Evolutionary conservation across 1,140 invertebrate species (phyloP), one percentile per base, ranked within the genome.

Genomic region (Leptopilina boulardi): DNA sequence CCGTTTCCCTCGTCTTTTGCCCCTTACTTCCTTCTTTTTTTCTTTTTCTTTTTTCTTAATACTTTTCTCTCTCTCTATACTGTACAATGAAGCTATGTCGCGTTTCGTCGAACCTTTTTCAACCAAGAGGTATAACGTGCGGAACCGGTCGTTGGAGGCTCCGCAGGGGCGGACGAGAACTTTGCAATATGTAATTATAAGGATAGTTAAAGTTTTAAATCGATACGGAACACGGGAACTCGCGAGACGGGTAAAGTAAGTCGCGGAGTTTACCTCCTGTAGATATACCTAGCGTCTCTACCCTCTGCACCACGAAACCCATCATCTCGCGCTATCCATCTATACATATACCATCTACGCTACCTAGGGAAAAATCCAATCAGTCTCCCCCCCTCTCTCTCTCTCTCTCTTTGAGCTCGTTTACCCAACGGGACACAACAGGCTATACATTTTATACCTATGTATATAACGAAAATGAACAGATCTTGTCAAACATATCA

Each of bases 161-260:
- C 18, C 54, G 54, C 54, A 56, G 54, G 78, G 80, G 76, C 79
- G 75, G 74, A 82, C 80, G 83, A n/a, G n/a, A 89, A 89, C 87
- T 89, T 89, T 72, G 87, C 85, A 84, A 88, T 89, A 89, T 89
- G 87, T 87, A 86, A 90, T 90, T 89, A 89, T 84, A 81, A 83
- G 84, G 84, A 88, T 87, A 86, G 87, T 89, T 86, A 85, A 89
- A 89, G 86, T 89, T 90, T 88, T 86, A 83, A 88, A 89, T 88
- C 87, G 86, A 88, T 87, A 84, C 80, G 75, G 66, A 83, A 83
- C 79, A 74, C 75, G 79, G 78, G 81, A 84, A 85, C 80, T 85
- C 73, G 75, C 71, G 71, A 74, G 77, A 80, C 76, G 66, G 26
- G 72, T 66, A 38, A 76, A 56, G 76, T 74, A 75, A 80, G 81